These are phyloP conservation scores for Centroberyx gerrardi DNA, from an alignment of 2,797 vertebrate species.

Conservation along the genomic window DNA sequence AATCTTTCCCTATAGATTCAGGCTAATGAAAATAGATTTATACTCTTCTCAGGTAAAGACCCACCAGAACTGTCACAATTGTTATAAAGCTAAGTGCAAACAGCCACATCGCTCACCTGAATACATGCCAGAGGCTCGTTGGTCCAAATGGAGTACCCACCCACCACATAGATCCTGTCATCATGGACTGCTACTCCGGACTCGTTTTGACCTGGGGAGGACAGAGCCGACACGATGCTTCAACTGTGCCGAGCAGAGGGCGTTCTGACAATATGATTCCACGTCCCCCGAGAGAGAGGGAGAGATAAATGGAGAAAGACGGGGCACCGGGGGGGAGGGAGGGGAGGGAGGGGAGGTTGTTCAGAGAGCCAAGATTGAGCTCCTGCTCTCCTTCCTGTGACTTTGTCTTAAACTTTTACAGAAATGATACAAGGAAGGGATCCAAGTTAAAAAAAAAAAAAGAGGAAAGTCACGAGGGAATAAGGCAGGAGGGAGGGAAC, in stretches of 20 bases:
- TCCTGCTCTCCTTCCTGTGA: constrained; percentile 46
- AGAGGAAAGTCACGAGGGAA: constrained; percentile 33
- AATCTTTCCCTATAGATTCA: not conserved
- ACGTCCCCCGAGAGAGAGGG: constrained; percentile 37
- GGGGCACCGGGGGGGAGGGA: constrained; percentile 18
- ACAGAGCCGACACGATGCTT: constrained; percentile 54
- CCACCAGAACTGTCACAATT: not conserved
- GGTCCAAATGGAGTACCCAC: constrained; percentile 99
- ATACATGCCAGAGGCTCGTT: constrained; percentile 98
- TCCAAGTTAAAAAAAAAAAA: constrained; percentile 26
- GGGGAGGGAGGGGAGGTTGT: constrained; percentile 2
- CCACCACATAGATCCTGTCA: constrained; percentile 97
- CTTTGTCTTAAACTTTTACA: constrained; percentile 66
- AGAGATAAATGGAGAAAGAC: constrained; percentile 53
- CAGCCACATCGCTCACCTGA: constrained; percentile 88
- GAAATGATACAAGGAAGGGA: constrained; percentile 25
- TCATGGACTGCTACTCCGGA: constrained; percentile 96
- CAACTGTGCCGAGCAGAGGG: constrained; percentile 68
- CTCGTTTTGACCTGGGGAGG: constrained; percentile 93
- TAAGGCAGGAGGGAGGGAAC: not conserved
- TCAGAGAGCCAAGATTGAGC: constrained; percentile 23
- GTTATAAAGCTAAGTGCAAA: not conserved
- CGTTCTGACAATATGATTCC: constrained; percentile 57
- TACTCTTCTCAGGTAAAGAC: not conserved
- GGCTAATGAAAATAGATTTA: not conserved